Evolutionary conservation across 64 coral and sea anemone species (phyloP).

Genomic region (Stylophora pistillata): DNA sequence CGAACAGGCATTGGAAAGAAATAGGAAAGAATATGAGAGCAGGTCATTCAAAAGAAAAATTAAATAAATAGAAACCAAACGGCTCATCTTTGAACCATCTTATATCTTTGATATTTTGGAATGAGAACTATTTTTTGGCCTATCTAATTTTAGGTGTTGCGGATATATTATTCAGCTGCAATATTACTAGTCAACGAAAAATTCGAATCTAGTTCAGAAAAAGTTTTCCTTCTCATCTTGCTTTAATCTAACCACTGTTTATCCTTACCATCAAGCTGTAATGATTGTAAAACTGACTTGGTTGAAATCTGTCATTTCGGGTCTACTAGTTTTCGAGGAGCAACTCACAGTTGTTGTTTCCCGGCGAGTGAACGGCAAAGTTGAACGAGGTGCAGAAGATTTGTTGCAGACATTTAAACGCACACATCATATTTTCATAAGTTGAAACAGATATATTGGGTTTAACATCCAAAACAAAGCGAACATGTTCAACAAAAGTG

Average conservation of each 20-base stretch:
- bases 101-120: too few species aligned
- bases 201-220: background rate
- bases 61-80: too few species aligned
- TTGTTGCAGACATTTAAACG: background rate
- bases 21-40: background rate
- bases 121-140: too few species aligned
- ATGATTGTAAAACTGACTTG: constrained; percentile 5
- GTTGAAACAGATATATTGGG: background rate
- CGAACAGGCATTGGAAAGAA: background rate
- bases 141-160: too few species aligned
- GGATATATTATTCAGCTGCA: too few species aligned
- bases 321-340: background rate
- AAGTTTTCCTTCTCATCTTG: background rate
- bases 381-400: constrained; percentile 9
- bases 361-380: background rate
- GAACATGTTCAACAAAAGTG: background rate
- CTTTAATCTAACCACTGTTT: background rate
- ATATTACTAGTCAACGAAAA: background rate
- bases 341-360: background rate
- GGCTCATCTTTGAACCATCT: too few species aligned
- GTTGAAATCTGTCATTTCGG: background rate
- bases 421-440: background rate
- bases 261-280: background rate
- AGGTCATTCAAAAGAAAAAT: too few species aligned
- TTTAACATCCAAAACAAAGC: background rate